Percentiles rank a stretch among this genome's conserved stretches.
Conservation (phyloP, 2,113 vertebrate species). For the Strix aluco region DNA sequence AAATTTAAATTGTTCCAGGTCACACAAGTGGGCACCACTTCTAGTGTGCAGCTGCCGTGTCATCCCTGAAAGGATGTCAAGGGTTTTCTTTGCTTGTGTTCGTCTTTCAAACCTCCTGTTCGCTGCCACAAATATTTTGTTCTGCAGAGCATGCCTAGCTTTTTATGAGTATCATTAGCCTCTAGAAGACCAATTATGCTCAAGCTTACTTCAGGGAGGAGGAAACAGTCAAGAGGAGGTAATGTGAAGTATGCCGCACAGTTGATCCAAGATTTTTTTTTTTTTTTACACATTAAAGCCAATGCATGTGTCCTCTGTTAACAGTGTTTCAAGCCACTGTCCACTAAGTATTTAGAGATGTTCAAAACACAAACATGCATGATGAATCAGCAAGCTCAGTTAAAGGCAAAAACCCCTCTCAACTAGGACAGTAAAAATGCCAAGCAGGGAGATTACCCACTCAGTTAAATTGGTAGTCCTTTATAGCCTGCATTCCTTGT, state of each 20-base stretch:
- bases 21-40: background rate
- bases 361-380: background rate
- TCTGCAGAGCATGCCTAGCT: background rate
- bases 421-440: background rate
- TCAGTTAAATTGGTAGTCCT: background rate
- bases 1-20: background rate
- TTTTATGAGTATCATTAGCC: background rate
- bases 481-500: background rate
- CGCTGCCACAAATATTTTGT: background rate
- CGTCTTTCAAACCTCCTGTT: background rate
- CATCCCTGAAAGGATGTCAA: background rate
- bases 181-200: background rate
- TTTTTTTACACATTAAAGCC: background rate
- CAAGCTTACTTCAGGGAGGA: background rate
- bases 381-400: background rate
- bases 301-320: background rate
- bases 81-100: background rate
- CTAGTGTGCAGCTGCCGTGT: background rate
- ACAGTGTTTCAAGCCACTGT: background rate
- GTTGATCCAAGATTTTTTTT: background rate
- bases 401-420: background rate
- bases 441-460: background rate
- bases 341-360: background rate
- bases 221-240: background rate
- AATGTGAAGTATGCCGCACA: background rate